Percentiles rank a stretch among this genome's conserved stretches.
These are phyloP conservation scores for Coturnix japonica DNA, from an alignment of 2,113 vertebrate species.

Conservation along the genomic window DNA sequence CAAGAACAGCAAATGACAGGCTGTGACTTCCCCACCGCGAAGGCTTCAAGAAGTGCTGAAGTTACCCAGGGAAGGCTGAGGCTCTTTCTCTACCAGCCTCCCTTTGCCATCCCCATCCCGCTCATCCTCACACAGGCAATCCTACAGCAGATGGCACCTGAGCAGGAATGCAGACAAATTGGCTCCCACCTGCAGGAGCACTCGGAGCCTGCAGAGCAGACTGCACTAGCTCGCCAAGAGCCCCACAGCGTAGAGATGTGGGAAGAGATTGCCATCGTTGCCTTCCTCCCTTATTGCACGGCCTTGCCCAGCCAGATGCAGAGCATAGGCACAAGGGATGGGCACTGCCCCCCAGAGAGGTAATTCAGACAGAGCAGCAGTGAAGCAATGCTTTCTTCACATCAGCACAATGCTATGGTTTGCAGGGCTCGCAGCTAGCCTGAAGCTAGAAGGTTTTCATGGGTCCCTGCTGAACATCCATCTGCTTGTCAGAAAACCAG, in stretches of 20 bases:
- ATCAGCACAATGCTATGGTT: neutral
- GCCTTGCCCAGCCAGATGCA: neutral
- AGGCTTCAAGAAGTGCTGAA: neutral
- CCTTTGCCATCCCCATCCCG: neutral
- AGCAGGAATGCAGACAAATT: slow-evolving; percentile 54
- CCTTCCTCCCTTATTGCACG: neutral
- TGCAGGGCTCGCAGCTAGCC: neutral
- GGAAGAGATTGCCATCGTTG: neutral
- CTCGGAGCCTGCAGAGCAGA: slow-evolving; percentile 20
- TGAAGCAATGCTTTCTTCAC: neutral
- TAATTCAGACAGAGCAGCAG: neutral
- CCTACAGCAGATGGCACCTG: slow-evolving; percentile 48
- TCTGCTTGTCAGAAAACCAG: neutral
- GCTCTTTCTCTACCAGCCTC: neutral
- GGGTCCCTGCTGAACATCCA: slow-evolving; percentile 46
- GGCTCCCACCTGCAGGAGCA: slow-evolving; percentile 48
- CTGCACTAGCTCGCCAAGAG: neutral
- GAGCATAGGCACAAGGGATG: neutral
- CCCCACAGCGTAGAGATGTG: neutral
- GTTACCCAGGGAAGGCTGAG: neutral
- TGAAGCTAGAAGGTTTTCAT: neutral
- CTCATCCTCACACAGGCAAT: slow-evolving; percentile 1
- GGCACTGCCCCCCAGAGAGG: fast-evolving
- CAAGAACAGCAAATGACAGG: slow-evolving; percentile 64
- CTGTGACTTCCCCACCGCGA: slow-evolving; percentile 60